Conservation (phyloP, 2,113 vertebrate species). For the Oryzias javanicus region DNA sequence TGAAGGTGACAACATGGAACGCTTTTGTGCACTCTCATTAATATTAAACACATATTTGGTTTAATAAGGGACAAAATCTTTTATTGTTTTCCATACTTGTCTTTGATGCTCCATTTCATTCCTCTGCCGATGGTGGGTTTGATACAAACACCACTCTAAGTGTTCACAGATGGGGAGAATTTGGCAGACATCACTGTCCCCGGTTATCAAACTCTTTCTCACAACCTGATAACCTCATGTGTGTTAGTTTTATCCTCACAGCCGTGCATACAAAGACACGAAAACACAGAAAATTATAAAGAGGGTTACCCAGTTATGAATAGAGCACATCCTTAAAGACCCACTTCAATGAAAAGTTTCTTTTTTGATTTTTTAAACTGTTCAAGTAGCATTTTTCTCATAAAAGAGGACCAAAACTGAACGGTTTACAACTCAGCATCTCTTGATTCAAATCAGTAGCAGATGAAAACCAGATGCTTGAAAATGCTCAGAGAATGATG, state of each 20-base stretch:
- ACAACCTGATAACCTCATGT: conserved; percentile 28
- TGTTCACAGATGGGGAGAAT: conserved; percentile 59
- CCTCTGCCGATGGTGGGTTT: conserved; percentile 27
- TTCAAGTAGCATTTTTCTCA: no score
- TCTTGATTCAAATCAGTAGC: no score
- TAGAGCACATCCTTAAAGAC: conserved; percentile 54
- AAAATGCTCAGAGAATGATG: no score
- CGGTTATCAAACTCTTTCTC: conserved; percentile 31
- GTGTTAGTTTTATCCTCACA: conserved; percentile 12
- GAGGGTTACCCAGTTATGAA: conserved; percentile 54
- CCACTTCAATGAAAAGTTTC: not conserved
- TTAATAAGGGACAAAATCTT: conserved; percentile 9
- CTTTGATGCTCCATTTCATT: conserved; percentile 36
- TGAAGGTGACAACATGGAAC: not conserved
- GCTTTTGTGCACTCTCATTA: not conserved
- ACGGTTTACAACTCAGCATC: no score
- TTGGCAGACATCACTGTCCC: conserved; percentile 35
- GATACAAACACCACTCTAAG: conserved; percentile 59
- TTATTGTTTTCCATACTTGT: conserved; percentile 11
- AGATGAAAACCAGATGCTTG: no score
- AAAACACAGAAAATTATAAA: conserved; percentile 35
- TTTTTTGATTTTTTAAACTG: no score
- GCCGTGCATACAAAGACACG: conserved; percentile 29
- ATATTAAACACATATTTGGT: not conserved
- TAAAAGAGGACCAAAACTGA: no score